These are phyloP conservation scores for Tapirus indicus DNA, from an alignment of 2,797 vertebrate genomes.

Conservation along the genomic window DNA sequence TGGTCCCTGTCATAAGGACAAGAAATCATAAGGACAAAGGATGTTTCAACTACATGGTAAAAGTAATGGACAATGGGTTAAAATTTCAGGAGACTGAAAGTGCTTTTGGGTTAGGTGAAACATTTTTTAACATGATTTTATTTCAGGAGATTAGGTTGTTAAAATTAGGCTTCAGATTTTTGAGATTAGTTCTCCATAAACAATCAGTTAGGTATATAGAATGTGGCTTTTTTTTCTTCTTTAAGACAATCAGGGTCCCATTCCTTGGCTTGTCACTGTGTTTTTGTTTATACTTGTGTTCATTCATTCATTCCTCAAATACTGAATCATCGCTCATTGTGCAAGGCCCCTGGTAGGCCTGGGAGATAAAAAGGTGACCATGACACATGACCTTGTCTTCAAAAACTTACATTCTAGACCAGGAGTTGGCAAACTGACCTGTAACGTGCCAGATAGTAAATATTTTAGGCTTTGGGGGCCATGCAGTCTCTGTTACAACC, in stretches of 20 bases:
- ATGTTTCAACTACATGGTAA: neutral
- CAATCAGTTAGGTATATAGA: neutral
- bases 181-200: slow-evolving; percentile 13
- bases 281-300: neutral
- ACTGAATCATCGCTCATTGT: neutral
- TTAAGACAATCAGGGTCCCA: neutral
- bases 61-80: neutral
- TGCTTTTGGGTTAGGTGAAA: neutral
- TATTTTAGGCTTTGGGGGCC: neutral
- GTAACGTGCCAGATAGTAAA: neutral
- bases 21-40: neutral
- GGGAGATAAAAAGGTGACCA: neutral
- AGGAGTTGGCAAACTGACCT: neutral
- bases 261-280: neutral
- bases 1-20: neutral
- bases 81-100: neutral
- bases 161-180: slow-evolving; percentile 35
- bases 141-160: slow-evolving; percentile 17
- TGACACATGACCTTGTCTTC: neutral
- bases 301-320: neutral
- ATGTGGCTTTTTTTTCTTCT: neutral
- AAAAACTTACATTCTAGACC: neutral
- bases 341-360: neutral
- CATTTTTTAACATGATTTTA: slow-evolving; percentile 5
- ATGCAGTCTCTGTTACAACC: neutral